A percentile compares a stretch with the other conserved stretches of the same genome.
Evolutionary conservation across 1,140 invertebrate genomes (phyloP).

Genomic region (Heterodera schachtii): DNA sequence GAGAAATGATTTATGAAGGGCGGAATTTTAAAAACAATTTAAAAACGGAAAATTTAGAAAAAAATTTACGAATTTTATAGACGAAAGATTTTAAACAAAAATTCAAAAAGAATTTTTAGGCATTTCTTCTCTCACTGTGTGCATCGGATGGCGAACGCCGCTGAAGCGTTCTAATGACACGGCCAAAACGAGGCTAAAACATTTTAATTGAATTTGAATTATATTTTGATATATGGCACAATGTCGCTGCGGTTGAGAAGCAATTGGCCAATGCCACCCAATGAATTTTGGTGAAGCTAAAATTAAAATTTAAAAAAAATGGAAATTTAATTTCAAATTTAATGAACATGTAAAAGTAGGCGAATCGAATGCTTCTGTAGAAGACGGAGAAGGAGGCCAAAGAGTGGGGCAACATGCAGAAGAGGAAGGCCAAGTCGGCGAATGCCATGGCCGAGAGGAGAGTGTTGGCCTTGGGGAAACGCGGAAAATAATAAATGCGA

Average conservation of each 20-base stretch:
- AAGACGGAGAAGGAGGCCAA: slow-evolving; percentile 54
- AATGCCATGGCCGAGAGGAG: slow-evolving; percentile 59
- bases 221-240: slow-evolving; percentile 30
- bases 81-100: too few species aligned
- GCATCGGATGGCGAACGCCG: slow-evolving; percentile 57
- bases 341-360: slow-evolving; percentile 27
- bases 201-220: slow-evolving; percentile 27
- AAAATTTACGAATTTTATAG: too few species aligned
- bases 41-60: background rate
- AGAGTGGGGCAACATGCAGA: slow-evolving; percentile 56
- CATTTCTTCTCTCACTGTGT: slow-evolving; percentile 30
- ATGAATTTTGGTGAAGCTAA: slow-evolving; percentile 50
- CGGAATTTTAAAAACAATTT: background rate
- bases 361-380: slow-evolving; percentile 48
- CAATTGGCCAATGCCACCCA: slow-evolving; percentile 53
- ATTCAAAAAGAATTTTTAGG: too few species aligned
- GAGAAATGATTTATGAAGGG: too few species aligned
- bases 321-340: background rate
- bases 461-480: slow-evolving; percentile 48
- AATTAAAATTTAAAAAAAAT: background rate
- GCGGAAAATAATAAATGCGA: background rate
- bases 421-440: slow-evolving; percentile 54
- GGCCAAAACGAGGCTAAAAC: slow-evolving; percentile 54
- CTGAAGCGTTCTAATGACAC: slow-evolving; percentile 58
- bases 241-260: slow-evolving; percentile 57